Evolutionary conservation across 2,113 vertebrate species (phyloP).

Genomic region (Alouatta palliata): DNA sequence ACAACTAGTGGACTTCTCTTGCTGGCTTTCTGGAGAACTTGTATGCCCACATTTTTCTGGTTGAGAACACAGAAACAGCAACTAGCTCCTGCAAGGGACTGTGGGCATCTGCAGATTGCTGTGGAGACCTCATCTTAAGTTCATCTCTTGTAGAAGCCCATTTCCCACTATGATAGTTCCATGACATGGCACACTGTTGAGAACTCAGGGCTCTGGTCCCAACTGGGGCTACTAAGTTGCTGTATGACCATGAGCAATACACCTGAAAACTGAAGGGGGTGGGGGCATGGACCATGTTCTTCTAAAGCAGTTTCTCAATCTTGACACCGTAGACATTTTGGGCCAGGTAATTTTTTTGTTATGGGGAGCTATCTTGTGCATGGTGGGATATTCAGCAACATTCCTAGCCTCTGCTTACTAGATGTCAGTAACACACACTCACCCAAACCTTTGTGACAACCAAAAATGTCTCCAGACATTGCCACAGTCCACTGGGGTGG

Average conservation of each 20-base stretch:
- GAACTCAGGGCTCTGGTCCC: not conserved
- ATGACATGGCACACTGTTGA: not conserved
- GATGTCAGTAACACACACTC: no score
- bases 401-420: not conserved
- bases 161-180: not conserved
- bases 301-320: not conserved
- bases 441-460: not conserved
- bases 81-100: not conserved
- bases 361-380: no score
- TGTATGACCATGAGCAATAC: not conserved
- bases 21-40: not conserved
- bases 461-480: not conserved
- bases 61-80: not conserved
- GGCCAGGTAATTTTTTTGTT: not conserved
- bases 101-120: not conserved
- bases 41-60: not conserved
- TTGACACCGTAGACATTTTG: not conserved
- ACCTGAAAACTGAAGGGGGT: not conserved
- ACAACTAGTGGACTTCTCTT: not conserved
- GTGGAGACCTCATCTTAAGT: not conserved
- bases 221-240: not conserved
- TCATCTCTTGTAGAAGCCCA: not conserved
- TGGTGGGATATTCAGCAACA: not conserved
- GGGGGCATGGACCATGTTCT: not conserved
- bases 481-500: not conserved